Evolutionary conservation across 2,113 vertebrate genomes (phyloP), one percentile per base, ranked within the genome.

Genomic region (Coreoperca whiteheadi): DNA sequence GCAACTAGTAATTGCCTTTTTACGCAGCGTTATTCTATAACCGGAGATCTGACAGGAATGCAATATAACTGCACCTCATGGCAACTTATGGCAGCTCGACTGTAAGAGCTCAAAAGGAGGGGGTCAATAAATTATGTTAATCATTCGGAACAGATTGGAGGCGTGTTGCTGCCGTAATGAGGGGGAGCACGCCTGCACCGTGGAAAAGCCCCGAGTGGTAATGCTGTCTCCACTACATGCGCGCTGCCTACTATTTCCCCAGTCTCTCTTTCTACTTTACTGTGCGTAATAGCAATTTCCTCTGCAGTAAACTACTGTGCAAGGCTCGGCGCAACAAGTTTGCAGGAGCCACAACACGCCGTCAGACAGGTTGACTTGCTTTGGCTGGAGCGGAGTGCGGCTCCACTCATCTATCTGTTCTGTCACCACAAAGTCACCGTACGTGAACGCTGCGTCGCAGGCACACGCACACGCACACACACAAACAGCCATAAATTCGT

Each of bases 261-360:
- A 48, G 71, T 34, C 57, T 79, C 69, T 85, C 86, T 67, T 69
- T 61, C 74, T 12, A 75, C 85, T 86, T 88, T 69, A 87, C 81
- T 67, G 77, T 71, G 77, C 87, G 57, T 79, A 54, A 61, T 64
- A 74, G 51, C 71, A 65, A 74, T 83, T 76, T 32, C 72, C 43
- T 85, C 77, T 53, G 86, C 76, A 12, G 73, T 10, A 53, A 71
- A 70, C 79, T 73, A 39, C 87, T 50, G 81, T 82, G 85, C 72
- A 67, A 41, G 48, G 82, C 37, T 84, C 83, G 37, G 89, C 34
- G 91, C 93, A 94, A 95, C 91, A 93, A 94, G 91, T 94, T 93
- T 82, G 48, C 88, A 84, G 79, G 81, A 86, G 73, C 85, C 65
- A 66, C 53, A 50, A 28, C 75, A n/a, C 81, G 78, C 79, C 70